These are phyloP conservation scores for Hyalella azteca DNA, from an alignment of 2,888 invertebrate species.

Conservation along the genomic window DNA sequence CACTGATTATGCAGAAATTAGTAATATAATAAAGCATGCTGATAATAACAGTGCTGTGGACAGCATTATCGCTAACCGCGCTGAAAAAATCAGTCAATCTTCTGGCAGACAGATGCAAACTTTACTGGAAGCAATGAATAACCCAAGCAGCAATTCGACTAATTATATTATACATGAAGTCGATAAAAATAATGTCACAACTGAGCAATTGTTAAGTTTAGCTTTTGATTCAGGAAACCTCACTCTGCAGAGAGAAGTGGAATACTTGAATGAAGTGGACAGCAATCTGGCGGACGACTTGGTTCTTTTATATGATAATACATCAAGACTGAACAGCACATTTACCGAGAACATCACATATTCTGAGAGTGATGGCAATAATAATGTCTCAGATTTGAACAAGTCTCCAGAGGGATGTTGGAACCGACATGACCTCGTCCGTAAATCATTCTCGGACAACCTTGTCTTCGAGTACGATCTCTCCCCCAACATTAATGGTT, in stretches of 20 bases:
- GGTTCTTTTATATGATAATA: neutral
- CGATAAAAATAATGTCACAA: no score
- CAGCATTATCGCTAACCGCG: no score
- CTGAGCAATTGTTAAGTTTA: no score
- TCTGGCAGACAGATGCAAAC: no score
- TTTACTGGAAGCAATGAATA: no score
- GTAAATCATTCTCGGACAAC: conserved; percentile 75
- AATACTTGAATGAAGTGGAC: neutral
- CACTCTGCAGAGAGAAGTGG: neutral
- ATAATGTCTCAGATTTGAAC: no score
- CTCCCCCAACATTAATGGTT: conserved; percentile 70
- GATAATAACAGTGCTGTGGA: neutral
- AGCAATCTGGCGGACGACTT: neutral
- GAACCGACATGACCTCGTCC: conserved; percentile 63
- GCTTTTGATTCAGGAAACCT: neutral
- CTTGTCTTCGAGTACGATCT: conserved; percentile 79
- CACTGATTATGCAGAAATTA: no score
- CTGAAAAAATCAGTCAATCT: no score
- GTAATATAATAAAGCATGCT: no score
- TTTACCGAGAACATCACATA: neutral
- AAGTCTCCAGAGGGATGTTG: neutral
- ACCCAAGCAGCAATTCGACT: neutral
- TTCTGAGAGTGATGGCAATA: neutral
- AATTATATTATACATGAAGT: no score
- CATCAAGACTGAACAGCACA: neutral